Percentiles rank a stretch among this genome's conserved stretches.
phyloP scores from a whole-genome alignment of 1,140 invertebrate species.

The Ceratitis capitata region DNA sequence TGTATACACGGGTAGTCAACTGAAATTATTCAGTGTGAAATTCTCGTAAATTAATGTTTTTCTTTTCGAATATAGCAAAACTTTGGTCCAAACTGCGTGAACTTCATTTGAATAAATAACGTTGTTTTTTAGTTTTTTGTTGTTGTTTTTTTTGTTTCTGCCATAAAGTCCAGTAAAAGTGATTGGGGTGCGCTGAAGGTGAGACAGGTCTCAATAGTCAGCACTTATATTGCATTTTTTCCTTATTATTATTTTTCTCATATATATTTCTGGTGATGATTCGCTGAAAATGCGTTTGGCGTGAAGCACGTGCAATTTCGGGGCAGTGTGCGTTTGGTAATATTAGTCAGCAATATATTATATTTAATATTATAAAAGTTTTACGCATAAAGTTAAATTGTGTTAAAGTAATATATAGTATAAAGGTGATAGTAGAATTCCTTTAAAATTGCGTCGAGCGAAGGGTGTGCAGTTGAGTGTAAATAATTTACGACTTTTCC shows the following conservation, averaged over 20 bases:
- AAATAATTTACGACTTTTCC: too few species aligned
- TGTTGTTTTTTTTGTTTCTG: background rate
- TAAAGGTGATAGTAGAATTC: background rate
- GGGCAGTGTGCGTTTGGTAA: background rate
- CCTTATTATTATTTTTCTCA: background rate
- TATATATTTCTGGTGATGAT: background rate
- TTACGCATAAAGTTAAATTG: background rate
- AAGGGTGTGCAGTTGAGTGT: too few species aligned
- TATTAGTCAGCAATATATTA: background rate
- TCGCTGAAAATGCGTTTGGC: background rate
- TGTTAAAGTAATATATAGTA: background rate
- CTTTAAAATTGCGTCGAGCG: too few species aligned
- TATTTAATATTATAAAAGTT: background rate
- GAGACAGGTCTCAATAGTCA: background rate
- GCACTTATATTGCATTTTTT: background rate
- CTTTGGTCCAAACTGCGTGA: background rate
- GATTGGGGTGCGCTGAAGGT: too few species aligned
- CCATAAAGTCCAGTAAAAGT: background rate
- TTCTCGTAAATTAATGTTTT: background rate
- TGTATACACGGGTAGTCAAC: background rate
- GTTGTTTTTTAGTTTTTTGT: background rate
- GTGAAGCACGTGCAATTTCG: background rate
- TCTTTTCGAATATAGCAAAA: background rate
- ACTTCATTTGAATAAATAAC: background rate
- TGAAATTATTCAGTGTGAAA: conserved; percentile 23